Evolutionary conservation across 2,888 invertebrate genomes (phyloP), one percentile per base, ranked within the genome.

Genomic region (Ptychoptera albimana): DNA sequence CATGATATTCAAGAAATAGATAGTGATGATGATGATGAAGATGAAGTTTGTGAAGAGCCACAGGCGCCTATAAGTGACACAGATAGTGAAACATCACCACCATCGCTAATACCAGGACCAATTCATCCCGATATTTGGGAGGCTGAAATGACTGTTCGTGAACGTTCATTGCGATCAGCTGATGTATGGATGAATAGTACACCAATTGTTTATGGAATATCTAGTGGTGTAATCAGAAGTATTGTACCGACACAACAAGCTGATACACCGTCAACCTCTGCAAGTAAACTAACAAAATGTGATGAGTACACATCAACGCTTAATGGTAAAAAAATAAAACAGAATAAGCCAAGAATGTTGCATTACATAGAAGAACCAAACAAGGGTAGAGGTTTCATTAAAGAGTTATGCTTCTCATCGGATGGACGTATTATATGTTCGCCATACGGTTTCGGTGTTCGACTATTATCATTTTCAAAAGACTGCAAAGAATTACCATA

Each of bases 381-480:
- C 57, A 82, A 84, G 11, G 92, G 88, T 2, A 82, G 82, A 50
- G 92, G 91, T 0, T 91, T 85, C 54, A 93, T 94, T 45, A 94
- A 94, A 66, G 94, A 93, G 59, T 68, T 89, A 39, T 86, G 87
- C 55, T 93, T 88, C 63, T 91, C 91, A 1, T 71, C 84, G 2
- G 92, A 93, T 60, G 94, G 94, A 0, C 73, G 92, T 42, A 66
- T 93, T 9, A 80, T 94, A 29, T 88, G 88, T 58, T 93, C 92
- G 0, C 93, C 94, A 0, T 91, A 81, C 61, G 85, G 81, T 1
- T 79, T 77, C 55, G 92, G 93, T 30, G 76, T 92, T 48, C 71
- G 93, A n/a, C 69, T 94, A 4, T 65, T 94, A 16, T 79, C 83
- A 0, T 85, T 92, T 53, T 78, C 81, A 54, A 71, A 76, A 8